phyloP scores from a whole-genome alignment of 2,888 invertebrate species.

The Kryphioiulus occultus region DNA sequence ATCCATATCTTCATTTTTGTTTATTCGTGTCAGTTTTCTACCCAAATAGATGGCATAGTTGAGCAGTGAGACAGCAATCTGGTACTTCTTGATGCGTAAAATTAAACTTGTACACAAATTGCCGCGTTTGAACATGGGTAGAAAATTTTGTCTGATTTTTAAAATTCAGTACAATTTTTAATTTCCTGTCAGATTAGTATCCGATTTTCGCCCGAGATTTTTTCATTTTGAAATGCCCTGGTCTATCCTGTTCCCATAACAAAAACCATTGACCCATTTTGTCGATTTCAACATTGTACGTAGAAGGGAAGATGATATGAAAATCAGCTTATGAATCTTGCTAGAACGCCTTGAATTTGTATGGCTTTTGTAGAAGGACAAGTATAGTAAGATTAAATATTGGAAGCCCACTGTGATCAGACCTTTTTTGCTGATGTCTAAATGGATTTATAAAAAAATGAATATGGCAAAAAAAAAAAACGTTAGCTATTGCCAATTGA shows the following conservation, averaged over 20 bases:
- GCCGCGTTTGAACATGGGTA: no score
- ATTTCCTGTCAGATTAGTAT: neutral
- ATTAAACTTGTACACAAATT: neutral
- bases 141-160: no score
- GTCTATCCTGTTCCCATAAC: neutral
- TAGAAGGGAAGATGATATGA: neutral
- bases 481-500: no score
- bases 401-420: neutral
- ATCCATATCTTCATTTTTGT: neutral
- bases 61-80: neutral
- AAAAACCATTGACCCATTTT: slow-evolving; percentile 24
- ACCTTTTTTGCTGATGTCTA: no score
- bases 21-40: neutral
- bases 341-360: neutral
- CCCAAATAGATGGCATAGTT: neutral
- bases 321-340: neutral
- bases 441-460: no score
- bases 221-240: neutral
- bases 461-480: no score
- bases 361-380: neutral
- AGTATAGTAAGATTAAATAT: neutral
- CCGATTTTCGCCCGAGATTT: neutral
- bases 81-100: neutral
- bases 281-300: neutral
- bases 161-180: neutral